phyloP scores from a whole-genome alignment of 2,113 vertebrate species.

The Ammodytes dubius region DNA sequence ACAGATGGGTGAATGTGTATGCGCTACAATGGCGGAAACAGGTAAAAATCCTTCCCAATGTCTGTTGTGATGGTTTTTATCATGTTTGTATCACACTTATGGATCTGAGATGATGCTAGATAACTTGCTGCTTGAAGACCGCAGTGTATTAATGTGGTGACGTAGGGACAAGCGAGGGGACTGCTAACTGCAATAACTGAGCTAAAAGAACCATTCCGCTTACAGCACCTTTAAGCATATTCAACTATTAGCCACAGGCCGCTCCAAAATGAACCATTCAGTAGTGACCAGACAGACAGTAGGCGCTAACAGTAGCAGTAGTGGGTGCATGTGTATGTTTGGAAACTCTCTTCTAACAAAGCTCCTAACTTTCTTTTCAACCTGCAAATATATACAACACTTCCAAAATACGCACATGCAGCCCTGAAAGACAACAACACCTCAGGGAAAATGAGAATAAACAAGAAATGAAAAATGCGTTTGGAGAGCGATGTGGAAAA shows the following conservation, averaged over 20 bases:
- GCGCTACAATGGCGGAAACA: no score
- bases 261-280: background rate
- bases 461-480: conserved; percentile 1
- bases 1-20: no score
- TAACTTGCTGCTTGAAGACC: no score
- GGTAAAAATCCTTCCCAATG: no score
- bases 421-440: conserved; percentile 13
- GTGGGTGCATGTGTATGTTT: conserved; percentile 1
- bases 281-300: conserved; percentile 16
- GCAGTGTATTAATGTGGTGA: no score
- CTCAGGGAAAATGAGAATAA: background rate
- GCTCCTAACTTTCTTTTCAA: background rate
- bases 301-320: background rate
- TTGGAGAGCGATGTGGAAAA: conserved; percentile 14
- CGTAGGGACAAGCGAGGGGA: no score
- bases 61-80: no score
- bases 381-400: conserved; percentile 5
- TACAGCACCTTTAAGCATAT: background rate
- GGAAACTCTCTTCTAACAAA: background rate
- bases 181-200: no score
- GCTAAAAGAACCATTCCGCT: no score
- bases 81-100: no score
- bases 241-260: conserved; percentile 15
- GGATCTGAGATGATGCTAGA: no score
- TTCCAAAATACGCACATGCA: conserved; percentile 20